Percentiles rank a stretch among this genome's conserved stretches.
These are phyloP conservation scores for Sturnira hondurensis DNA, from an alignment of 2,113 vertebrate species.

Conservation along the genomic window DNA sequence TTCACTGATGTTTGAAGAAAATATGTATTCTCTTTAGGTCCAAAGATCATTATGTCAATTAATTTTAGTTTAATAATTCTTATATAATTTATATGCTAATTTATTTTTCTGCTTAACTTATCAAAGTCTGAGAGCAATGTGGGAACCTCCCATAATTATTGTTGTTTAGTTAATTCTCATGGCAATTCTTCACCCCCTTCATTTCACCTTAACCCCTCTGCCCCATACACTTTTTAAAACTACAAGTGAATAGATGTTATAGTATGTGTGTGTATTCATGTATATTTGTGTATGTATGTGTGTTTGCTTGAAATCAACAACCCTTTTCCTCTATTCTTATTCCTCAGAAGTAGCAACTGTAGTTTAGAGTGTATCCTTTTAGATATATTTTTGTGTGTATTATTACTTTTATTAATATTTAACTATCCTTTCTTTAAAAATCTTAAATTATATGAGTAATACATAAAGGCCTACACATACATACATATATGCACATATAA, in stretches of 20 bases:
- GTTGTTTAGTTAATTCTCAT: conserved; percentile 6
- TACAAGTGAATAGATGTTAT: background rate
- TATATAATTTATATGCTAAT: background rate
- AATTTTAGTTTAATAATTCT: conserved; percentile 28
- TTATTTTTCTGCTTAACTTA: conserved; percentile 19
- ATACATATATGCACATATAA: background rate
- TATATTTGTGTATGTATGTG: background rate
- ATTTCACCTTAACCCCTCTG: background rate
- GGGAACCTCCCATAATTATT: background rate
- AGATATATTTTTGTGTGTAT: background rate
- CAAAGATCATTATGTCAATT: background rate
- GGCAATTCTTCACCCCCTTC: background rate
- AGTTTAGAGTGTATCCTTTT: background rate
- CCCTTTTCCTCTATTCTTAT: background rate
- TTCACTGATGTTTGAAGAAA: conserved; percentile 15
- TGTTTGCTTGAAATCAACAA: background rate
- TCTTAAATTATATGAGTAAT: background rate
- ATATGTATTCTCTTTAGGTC: background rate
- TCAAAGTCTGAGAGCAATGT: background rate
- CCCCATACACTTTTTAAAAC: background rate
- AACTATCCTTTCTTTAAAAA: background rate
- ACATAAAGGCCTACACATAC: background rate
- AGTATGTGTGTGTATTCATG: background rate
- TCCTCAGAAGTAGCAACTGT: background rate
- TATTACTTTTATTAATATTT: background rate